Conservation (phyloP, 2,113 vertebrate genomes). For the Hypocryptadius cinnamomeus region DNA sequence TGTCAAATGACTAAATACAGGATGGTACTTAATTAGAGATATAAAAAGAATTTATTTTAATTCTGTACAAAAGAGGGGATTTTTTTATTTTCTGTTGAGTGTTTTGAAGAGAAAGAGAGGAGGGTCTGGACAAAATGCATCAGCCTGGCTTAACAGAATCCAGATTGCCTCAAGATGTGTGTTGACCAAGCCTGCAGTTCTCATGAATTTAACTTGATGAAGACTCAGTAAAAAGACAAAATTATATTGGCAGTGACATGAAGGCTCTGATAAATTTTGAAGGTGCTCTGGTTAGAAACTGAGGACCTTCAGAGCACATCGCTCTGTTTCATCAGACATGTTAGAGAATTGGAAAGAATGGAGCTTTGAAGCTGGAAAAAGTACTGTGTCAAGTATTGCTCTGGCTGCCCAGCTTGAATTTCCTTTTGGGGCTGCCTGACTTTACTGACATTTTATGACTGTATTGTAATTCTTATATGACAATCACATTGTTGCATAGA, state of each 20-base stretch:
- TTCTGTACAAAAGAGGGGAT: conserved; percentile 9
- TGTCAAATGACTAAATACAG: conserved; percentile 49
- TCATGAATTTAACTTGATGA: not conserved
- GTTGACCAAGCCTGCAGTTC: not conserved
- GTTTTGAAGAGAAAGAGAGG: not conserved
- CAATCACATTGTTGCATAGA: not conserved
- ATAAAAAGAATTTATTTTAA: conserved; percentile 65
- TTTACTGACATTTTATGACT: not conserved
- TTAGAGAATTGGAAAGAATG: conserved; percentile 13
- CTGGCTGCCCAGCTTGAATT: not conserved
- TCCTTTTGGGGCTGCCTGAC: not conserved
- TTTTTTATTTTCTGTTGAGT: not conserved
- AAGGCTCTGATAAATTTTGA: not conserved
- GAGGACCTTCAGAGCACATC: not conserved
- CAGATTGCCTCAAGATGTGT: not conserved
- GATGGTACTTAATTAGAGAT: conserved; percentile 59
- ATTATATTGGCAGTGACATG: not conserved
- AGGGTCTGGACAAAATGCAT: not conserved
- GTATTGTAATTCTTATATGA: not conserved
- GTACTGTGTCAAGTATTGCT: not conserved
- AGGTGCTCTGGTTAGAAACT: not conserved
- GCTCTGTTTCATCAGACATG: not conserved
- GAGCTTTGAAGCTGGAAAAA: not conserved
- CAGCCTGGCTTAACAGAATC: not conserved
- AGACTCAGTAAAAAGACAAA: not conserved